These are phyloP conservation scores for Ailuropoda melanoleuca DNA, from an alignment of 2,113 vertebrate genomes.

Conservation along the genomic window DNA sequence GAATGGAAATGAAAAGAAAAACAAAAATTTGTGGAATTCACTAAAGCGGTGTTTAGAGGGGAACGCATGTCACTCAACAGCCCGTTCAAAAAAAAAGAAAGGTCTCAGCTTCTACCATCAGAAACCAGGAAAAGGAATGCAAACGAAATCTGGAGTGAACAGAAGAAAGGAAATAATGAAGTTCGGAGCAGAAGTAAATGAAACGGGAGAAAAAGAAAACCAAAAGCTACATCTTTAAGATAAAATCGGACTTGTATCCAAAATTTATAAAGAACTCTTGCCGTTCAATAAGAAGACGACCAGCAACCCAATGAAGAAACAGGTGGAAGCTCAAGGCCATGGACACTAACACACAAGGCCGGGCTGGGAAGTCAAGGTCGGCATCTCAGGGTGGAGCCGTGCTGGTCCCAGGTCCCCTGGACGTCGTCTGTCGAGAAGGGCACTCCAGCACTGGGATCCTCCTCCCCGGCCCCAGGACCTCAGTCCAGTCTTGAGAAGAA, in stretches of 20 bases:
- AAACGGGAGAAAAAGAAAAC: not conserved
- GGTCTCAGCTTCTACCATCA: not conserved
- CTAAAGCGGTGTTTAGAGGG: not conserved
- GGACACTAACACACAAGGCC: accelerated
- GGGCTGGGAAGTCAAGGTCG: not conserved
- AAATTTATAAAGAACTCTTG: not conserved
- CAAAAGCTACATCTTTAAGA: not conserved
- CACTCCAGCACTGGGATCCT: no score
- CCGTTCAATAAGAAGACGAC: no score
- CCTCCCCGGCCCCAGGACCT: not conserved
- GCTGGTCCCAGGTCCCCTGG: not conserved
- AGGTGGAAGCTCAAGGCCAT: not conserved
- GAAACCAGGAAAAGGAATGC: not conserved
- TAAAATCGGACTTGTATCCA: not conserved
- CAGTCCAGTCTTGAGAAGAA: not conserved
- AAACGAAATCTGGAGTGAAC: not conserved
- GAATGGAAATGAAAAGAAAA: not conserved
- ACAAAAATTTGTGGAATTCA: not conserved
- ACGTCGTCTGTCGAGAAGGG: not conserved
- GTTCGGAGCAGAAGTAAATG: not conserved
- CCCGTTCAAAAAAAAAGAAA: not conserved
- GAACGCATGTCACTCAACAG: no score
- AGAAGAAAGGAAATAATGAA: not conserved
- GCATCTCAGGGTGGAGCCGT: accelerated
- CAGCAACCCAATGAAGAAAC: not conserved